Evolutionary conservation across 64 coral and sea anemone genomes (phyloP).

Genomic region (Hydrozoanthus tunicans): DNA sequence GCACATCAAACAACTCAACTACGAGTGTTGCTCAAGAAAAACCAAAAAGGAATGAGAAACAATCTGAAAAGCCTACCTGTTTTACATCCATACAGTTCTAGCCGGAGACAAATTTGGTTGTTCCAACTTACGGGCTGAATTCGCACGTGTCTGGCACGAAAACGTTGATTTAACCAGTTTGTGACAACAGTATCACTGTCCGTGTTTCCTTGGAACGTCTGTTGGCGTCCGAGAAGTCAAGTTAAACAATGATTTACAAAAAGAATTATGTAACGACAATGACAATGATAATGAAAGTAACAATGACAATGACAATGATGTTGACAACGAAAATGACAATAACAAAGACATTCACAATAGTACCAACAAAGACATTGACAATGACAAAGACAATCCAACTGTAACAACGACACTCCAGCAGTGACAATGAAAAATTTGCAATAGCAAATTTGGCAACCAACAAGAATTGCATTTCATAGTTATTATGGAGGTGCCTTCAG

Average conservation of each 20-base stretch:
- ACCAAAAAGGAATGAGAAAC: not conserved
- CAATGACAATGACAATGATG: not conserved
- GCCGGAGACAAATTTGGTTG: slow-evolving; percentile 71
- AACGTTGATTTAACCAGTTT: slow-evolving; percentile 84
- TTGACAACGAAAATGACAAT: not conserved
- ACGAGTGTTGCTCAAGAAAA: not conserved
- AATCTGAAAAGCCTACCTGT: slow-evolving; percentile 41
- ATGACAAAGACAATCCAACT: not conserved
- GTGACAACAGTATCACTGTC: slow-evolving; percentile 71
- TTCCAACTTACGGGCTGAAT: slow-evolving; percentile 60
- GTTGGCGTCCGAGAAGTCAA: not conserved
- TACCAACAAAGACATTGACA: not conserved
- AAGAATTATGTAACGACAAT: not conserved
- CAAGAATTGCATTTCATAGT: no score
- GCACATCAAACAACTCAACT: no score
- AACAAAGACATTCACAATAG: not conserved
- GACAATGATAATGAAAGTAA: not conserved
- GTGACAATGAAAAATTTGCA: no score
- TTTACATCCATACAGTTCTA: slow-evolving; percentile 80
- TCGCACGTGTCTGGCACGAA: slow-evolving; percentile 69
- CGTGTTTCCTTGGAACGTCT: slow-evolving; percentile 78
- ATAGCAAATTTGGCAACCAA: no score
- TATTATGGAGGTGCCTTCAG: no score
- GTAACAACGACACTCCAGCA: not conserved
- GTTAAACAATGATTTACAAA: not conserved